Conservation (phyloP, 2,888 invertebrate species). For the Drosophila testacea region DNA sequence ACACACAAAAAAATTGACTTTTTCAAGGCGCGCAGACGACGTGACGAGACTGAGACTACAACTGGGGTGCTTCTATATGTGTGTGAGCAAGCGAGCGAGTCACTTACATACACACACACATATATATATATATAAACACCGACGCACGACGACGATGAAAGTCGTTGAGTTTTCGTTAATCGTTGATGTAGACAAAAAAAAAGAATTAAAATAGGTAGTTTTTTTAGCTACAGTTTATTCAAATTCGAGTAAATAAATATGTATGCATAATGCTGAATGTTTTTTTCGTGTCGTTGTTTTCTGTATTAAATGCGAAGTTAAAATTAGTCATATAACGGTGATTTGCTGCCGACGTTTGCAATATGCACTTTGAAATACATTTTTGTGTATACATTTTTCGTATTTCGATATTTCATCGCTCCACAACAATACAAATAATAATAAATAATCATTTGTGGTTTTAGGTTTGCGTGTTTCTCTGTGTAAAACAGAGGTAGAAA, state of each 20-base stretch:
- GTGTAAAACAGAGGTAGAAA: constrained; percentile 20
- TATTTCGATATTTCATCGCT: constrained; percentile 47
- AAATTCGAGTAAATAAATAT: constrained; percentile 47
- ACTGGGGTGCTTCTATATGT: constrained; percentile 43
- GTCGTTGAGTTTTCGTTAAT: constrained; percentile 82
- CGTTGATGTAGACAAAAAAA: constrained; percentile 83
- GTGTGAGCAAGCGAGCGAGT: constrained; percentile 43
- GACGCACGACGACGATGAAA: constrained; percentile 76
- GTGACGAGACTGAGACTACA: constrained; percentile 47
- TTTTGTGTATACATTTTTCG: constrained; percentile 45
- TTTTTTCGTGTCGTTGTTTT: constrained; percentile 3
- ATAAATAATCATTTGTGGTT: constrained; percentile 36
- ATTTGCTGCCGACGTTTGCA: constrained; percentile 15
- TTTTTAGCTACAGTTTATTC: constrained; percentile 61
- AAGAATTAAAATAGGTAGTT: constrained; percentile 62
- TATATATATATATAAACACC: constrained; percentile 52
- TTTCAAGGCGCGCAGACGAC: constrained; percentile 69
- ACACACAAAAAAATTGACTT: constrained; percentile 64
- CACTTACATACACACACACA: constrained; percentile 32
- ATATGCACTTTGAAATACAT: constrained; percentile 47
- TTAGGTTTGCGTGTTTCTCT: constrained; percentile 28
- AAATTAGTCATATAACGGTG: constrained; percentile 33
- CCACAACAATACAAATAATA: constrained; percentile 36
- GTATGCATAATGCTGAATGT: constrained; percentile 27
- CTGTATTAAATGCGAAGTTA: constrained; percentile 37